Conservation (phyloP, 2,888 invertebrate genomes). For the Eilema depressum region DNA sequence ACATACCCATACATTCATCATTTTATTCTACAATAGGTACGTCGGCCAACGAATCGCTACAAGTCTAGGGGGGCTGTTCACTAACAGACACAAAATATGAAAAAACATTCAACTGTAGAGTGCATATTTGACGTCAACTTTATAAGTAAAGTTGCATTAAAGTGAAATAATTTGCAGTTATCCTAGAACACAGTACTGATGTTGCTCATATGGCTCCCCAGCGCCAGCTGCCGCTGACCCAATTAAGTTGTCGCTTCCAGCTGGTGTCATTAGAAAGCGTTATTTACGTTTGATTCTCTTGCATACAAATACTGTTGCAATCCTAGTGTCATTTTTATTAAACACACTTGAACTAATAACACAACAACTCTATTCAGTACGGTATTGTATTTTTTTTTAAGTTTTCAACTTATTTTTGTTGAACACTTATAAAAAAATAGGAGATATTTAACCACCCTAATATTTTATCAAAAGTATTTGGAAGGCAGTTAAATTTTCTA, state of each 20-base stretch:
- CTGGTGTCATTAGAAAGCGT: slow-evolving; percentile 21
- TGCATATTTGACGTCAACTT: background rate
- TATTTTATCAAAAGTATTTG: too few species aligned
- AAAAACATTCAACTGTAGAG: background rate
- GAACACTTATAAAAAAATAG: too few species aligned
- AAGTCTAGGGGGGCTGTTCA: too few species aligned
- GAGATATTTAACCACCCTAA: too few species aligned
- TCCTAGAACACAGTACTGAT: slow-evolving; percentile 10
- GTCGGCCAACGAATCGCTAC: too few species aligned
- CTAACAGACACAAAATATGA: too few species aligned
- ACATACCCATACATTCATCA: too few species aligned
- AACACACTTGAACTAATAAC: too few species aligned
- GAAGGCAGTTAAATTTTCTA: background rate
- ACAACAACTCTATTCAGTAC: too few species aligned
- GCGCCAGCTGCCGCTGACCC: slow-evolving; percentile 29
- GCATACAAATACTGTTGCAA: background rate
- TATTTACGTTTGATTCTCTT: background rate
- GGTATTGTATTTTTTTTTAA: too few species aligned
- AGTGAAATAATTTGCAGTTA: slow-evolving; percentile 16
- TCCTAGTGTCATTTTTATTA: background rate
- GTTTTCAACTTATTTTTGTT: too few species aligned
- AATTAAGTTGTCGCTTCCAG: slow-evolving; percentile 44
- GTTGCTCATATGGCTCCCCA: slow-evolving; percentile 23
- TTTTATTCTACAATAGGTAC: too few species aligned
- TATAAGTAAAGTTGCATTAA: slow-evolving; percentile 3